Evolutionary conservation across 2,113 vertebrate species (phyloP).

Genomic region (Paratilapia polleni): DNA sequence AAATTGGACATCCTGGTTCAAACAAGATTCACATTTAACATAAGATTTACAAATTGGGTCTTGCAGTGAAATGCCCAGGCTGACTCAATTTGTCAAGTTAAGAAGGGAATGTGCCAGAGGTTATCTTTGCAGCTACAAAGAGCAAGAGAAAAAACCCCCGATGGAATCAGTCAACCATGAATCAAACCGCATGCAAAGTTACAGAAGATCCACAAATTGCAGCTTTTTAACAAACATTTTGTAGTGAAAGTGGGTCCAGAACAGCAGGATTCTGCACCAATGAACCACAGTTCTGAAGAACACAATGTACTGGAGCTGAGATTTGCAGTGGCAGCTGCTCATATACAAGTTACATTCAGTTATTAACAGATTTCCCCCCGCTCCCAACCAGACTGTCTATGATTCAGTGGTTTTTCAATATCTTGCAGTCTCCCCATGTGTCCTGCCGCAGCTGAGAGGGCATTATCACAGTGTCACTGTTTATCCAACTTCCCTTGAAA

Average conservation of each 20-base stretch:
- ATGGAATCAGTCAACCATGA: constrained; percentile 2
- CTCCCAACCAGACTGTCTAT: constrained; percentile 7
- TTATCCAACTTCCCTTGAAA: constrained; percentile 10
- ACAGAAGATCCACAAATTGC: not conserved
- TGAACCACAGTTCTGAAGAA: constrained; percentile 8
- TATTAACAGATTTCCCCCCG: constrained; percentile 24
- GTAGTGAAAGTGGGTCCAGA: not conserved
- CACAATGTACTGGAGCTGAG: constrained; percentile 24
- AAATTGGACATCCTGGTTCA: constrained; percentile 34
- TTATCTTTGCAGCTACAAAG: not conserved
- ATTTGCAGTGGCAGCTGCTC: constrained; percentile 37
- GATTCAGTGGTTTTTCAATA: constrained; percentile 13
- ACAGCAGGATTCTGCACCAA: constrained; percentile 24
- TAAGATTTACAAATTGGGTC: constrained; percentile 26
- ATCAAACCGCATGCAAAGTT: not conserved
- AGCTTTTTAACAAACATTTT: constrained; percentile 5
- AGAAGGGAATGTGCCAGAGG: not conserved
- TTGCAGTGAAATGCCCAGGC: not conserved
- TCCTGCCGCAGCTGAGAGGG: constrained; percentile 23
- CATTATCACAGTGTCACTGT: constrained; percentile 19
- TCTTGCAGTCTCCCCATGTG: not conserved
- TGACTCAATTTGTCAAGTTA: constrained; percentile 31
- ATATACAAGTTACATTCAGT: constrained; percentile 41
- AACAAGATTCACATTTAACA: constrained; percentile 24
- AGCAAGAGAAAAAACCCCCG: not conserved